Percentiles rank a stretch among this genome's conserved stretches.
These are phyloP conservation scores for Blastomussa wellsi DNA, from an alignment of 92 coral and sea anemone species.

Conservation along the genomic window DNA sequence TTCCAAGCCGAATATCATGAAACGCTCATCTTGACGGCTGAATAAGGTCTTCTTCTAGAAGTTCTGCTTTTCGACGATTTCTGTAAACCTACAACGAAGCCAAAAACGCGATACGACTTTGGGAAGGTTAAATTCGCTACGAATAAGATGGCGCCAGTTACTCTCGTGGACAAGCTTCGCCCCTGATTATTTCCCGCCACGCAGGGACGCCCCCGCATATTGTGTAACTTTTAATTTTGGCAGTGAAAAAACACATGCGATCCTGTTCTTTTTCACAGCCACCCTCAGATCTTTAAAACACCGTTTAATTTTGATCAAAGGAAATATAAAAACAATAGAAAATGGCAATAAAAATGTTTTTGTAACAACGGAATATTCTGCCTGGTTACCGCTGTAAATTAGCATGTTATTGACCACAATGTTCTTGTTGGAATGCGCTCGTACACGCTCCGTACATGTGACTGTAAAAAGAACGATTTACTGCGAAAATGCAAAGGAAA, in stretches of 20 bases:
- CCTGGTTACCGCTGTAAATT: slow-evolving; percentile 18
- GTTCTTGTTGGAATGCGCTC: background rate
- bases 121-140: slow-evolving; percentile 55
- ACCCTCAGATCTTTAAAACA: slow-evolving; percentile 14
- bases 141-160: slow-evolving; percentile 99
- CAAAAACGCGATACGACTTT: slow-evolving; percentile 67
- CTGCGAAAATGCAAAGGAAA: background rate
- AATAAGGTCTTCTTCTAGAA: slow-evolving; percentile 57
- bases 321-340: background rate
- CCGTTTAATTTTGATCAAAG: slow-evolving; percentile 2
- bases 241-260: slow-evolving; percentile 43
- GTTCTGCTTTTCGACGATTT: slow-evolving; percentile 38
- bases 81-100: slow-evolving; percentile 22
- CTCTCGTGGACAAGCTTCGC: slow-evolving; percentile 90
- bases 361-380: background rate
- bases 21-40: slow-evolving; percentile 31
- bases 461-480: background rate
- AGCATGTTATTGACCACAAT: background rate
- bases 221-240: slow-evolving; percentile 56
- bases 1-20: slow-evolving; percentile 39
- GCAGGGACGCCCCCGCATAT: slow-evolving; percentile 87
- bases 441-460: too few relatives aligned
- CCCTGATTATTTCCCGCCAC: slow-evolving; percentile 71
- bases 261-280: slow-evolving; percentile 1
- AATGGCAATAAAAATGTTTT: background rate